Conservation (phyloP, 2,113 vertebrate species). For the Muntiacus muntjak region DNA sequence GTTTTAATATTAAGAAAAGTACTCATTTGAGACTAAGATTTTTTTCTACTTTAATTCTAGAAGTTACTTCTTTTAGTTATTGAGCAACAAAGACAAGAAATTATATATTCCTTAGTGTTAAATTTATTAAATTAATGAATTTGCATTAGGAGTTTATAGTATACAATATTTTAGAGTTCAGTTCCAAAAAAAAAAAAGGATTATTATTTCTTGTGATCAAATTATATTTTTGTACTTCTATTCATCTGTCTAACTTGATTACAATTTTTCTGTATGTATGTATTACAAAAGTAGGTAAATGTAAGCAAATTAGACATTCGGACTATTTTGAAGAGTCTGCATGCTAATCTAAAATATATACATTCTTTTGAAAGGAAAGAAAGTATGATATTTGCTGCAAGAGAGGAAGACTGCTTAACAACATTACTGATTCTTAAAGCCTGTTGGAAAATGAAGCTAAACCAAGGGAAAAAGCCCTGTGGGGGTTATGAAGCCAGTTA, state of each 20-base stretch:
- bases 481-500: slow-evolving; percentile 49
- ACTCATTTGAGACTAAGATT: neutral
- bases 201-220: neutral
- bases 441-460: slow-evolving; percentile 41
- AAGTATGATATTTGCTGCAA: neutral
- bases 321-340: neutral
- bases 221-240: neutral
- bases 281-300: neutral
- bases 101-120: neutral
- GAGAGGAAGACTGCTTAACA: neutral
- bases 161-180: neutral
- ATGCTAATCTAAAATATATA: neutral
- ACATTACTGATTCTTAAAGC: slow-evolving; percentile 38
- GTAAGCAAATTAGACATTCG: neutral
- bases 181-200: neutral
- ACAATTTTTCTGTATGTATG: neutral
- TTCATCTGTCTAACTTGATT: neutral
- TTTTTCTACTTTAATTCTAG: neutral
- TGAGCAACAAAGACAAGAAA: neutral
- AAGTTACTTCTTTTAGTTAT: neutral
- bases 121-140: slow-evolving; percentile 9
- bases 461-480: neutral
- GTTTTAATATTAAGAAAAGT: slow-evolving; percentile 42
- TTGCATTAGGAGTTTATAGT: neutral
- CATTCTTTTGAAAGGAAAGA: neutral